Conservation (phyloP, 1,140 invertebrate genomes). For the Diuraphis noxia region DNA sequence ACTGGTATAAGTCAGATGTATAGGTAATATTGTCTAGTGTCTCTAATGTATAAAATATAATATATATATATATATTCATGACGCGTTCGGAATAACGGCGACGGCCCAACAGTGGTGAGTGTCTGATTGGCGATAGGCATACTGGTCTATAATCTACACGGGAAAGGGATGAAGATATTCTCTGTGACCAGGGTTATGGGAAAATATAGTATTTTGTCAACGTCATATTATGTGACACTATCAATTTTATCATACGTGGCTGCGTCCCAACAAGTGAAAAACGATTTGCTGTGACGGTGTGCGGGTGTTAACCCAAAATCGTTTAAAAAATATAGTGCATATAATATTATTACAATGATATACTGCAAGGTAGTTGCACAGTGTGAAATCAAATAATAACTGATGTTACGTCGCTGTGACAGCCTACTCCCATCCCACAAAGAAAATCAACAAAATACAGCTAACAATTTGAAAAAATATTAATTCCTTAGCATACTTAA, state of each 20-base stretch:
- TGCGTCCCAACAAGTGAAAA: constrained; percentile 20
- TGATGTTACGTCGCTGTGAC: neutral
- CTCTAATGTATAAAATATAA: too few species aligned
- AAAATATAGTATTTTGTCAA: constrained; percentile 34
- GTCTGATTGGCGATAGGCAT: neutral
- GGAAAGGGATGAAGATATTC: neutral
- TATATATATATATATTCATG: too few species aligned
- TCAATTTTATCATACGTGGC: constrained; percentile 22
- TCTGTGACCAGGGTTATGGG: neutral
- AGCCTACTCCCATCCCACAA: neutral
- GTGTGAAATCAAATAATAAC: neutral
- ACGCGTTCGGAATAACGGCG: neutral
- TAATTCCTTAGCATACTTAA: neutral
- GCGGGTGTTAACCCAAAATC: neutral
- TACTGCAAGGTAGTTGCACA: too few species aligned
- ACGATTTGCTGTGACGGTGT: neutral
- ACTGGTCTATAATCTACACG: neutral
- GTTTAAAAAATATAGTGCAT: neutral
- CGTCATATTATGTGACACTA: constrained; percentile 29
- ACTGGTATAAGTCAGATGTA: too few species aligned
- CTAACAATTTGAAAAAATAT: too few species aligned
- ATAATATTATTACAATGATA: neutral
- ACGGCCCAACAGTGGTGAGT: neutral
- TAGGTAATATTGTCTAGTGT: too few species aligned
- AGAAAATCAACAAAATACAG: neutral